Conservation (phyloP, 1,140 invertebrate species). For the Kradibia gibbosae region DNA sequence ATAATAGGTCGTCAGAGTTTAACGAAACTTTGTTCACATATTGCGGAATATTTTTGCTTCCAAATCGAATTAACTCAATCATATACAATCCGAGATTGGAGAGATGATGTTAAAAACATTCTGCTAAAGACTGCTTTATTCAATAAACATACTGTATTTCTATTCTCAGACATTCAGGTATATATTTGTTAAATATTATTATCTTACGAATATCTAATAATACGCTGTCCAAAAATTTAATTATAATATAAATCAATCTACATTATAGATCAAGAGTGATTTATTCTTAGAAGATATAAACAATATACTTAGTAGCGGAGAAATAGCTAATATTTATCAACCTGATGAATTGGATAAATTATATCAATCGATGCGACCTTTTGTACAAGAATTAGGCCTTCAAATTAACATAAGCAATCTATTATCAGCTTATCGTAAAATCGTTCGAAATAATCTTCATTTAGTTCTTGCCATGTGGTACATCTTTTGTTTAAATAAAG, state of each 20-base stretch:
- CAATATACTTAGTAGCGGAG: constrained; percentile 80
- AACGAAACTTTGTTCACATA: constrained; percentile 77
- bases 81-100: constrained; percentile 75
- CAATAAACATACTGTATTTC: constrained; percentile 76
- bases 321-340: constrained; percentile 79
- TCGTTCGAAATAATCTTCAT: constrained; percentile 78
- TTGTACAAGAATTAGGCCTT: constrained; percentile 77
- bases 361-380: constrained; percentile 76
- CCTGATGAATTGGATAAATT: constrained; percentile 79
- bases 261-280: constrained; percentile 77
- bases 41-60: constrained; percentile 76
- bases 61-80: constrained; percentile 73
- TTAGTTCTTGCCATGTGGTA: constrained; percentile 79
- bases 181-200: background rate
- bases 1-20: constrained; percentile 77
- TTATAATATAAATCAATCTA: background rate
- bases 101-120: constrained; percentile 77
- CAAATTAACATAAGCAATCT: constrained; percentile 83
- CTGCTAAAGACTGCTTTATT: constrained; percentile 75
- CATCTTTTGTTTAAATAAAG: background rate
- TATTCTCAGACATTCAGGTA: constrained; percentile 80
- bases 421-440: constrained; percentile 78
- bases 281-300: constrained; percentile 81
- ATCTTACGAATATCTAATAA: background rate
- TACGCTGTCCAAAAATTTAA: background rate